Percentiles rank a stretch among this genome's conserved stretches.
Evolutionary conservation across 2,888 invertebrate species (phyloP).

Genomic region (Erebia aethiops): DNA sequence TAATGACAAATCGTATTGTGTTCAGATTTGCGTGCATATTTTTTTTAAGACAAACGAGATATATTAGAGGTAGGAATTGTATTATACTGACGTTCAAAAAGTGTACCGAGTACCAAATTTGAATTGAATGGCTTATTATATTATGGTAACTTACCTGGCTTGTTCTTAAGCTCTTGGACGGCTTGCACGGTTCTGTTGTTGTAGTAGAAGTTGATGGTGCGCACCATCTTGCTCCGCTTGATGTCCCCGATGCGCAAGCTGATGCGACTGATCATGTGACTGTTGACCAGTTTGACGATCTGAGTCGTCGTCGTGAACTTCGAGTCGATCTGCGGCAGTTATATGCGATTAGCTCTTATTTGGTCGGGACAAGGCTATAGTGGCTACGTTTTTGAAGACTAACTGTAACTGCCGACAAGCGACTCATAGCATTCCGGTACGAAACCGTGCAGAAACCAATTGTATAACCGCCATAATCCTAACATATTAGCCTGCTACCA

Average conservation of each 20-base stretch:
- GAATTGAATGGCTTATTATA: background rate
- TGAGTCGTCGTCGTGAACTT: slow-evolving; percentile 99
- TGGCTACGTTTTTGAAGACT: slow-evolving; percentile 22
- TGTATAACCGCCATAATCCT: too few relatives aligned
- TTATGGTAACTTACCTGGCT: slow-evolving; percentile 83
- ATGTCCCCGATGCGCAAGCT: slow-evolving; percentile 96
- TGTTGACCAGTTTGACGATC: slow-evolving; percentile 97
- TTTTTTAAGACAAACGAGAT: too few relatives aligned
- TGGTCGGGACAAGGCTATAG: slow-evolving; percentile 37
- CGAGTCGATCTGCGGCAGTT: slow-evolving; percentile 88
- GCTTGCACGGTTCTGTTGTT: slow-evolving; percentile 98
- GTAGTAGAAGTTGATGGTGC: slow-evolving; percentile 97
- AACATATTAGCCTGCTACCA: too few relatives aligned
- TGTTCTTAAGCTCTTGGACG: slow-evolving; percentile 98
- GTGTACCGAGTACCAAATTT: background rate
- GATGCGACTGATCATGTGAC: slow-evolving; percentile 97
- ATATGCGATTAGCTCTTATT: slow-evolving; percentile 59
- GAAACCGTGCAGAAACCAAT: too few relatives aligned
- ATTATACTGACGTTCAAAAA: too few relatives aligned
- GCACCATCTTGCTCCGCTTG: slow-evolving; percentile 98
- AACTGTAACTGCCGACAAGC: background rate
- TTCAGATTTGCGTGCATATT: too few relatives aligned
- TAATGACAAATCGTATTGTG: too few relatives aligned
- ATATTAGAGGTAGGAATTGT: too few relatives aligned
- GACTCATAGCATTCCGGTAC: too few relatives aligned